Evolutionary conservation across 2,113 vertebrate species (phyloP).

Genomic region (Vombatus ursinus): DNA sequence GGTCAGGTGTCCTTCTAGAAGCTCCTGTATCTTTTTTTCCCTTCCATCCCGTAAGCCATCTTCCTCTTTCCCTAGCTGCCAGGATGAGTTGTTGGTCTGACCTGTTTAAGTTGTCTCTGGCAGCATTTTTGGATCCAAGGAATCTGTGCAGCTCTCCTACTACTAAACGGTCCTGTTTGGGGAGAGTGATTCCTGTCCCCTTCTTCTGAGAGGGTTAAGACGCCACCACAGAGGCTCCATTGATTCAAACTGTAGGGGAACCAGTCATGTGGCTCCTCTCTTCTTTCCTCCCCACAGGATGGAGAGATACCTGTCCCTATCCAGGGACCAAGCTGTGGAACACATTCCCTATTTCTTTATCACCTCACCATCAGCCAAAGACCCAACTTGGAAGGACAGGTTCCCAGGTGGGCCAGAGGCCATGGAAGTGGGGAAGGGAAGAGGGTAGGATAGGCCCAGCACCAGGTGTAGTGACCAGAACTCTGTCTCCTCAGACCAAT

Average conservation of each 20-base stretch:
- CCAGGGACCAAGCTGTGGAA: slow-evolving; percentile 86
- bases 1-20: background rate
- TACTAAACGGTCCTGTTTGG: background rate
- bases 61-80: background rate
- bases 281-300: slow-evolving; percentile 68
- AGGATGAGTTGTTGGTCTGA: background rate
- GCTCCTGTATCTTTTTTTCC: background rate
- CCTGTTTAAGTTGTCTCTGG: background rate
- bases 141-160: background rate
- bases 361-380: slow-evolving; percentile 90
- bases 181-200: background rate
- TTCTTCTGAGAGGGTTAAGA: background rate
- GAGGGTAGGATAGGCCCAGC: accelerated
- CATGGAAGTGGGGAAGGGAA: background rate
- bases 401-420: slow-evolving; percentile 85
- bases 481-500: slow-evolving; percentile 84
- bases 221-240: background rate
- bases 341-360: slow-evolving; percentile 88
- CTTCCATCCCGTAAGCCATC: background rate
- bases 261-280: background rate
- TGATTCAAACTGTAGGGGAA: background rate
- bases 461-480: background rate
- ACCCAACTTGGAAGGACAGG: slow-evolving; percentile 91
- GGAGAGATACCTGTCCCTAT: slow-evolving; percentile 75
- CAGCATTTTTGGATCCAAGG: background rate